Evolutionary conservation across 2,113 vertebrate genomes (phyloP), one percentile per base, ranked within the genome.

Genomic region (Maccullochella peelii): DNA sequence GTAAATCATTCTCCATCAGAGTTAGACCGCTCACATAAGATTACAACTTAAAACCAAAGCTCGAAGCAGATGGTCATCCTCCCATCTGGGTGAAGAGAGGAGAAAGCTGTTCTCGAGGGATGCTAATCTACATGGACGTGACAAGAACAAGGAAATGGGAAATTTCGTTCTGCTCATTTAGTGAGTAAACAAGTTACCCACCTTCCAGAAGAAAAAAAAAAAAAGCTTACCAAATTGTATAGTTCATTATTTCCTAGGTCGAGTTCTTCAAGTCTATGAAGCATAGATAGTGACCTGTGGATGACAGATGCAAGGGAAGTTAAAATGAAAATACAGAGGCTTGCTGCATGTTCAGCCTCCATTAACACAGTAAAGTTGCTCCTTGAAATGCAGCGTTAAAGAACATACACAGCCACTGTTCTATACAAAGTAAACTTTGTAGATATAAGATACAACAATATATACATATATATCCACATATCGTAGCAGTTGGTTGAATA

Each of bases 241-340:
- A 99, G 96, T 90, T 99, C 98, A 95, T 99, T 99, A 96, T 97
- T 99, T 92, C 98, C 98, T 91, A 99, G 94, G 94, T 99, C 98
- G 71, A 99, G 97, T 92, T 99, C 97, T 96, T 99, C 97, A 87
- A 99, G 96, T 94, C 95, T 96, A 77, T 96, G 96, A 33, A 99
- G 97, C 76, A 97, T 96, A 71, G 97, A 96, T 83, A 99, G 94
- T 77, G 98, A 99, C 92, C 98, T 99, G 93, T 76, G 88, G 73
- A 90, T 77, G 52, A 83, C 89, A 92, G 79, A 81, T 27, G 78
- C 0, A 36, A 65, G 77, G 61, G 58, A 70, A 49, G 59, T 88
- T 90, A 4, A 54, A 76, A 77, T 30, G 2, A n/a, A 30, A 54
- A 57, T 36, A 1, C 25, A 30, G 36, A 69, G 57, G 27, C 6